A percentile compares a stretch with the other conserved stretches of the same genome.
Evolutionary conservation across 1,140 invertebrate species (phyloP).

Genomic region (Lasaia peninsularis): DNA sequence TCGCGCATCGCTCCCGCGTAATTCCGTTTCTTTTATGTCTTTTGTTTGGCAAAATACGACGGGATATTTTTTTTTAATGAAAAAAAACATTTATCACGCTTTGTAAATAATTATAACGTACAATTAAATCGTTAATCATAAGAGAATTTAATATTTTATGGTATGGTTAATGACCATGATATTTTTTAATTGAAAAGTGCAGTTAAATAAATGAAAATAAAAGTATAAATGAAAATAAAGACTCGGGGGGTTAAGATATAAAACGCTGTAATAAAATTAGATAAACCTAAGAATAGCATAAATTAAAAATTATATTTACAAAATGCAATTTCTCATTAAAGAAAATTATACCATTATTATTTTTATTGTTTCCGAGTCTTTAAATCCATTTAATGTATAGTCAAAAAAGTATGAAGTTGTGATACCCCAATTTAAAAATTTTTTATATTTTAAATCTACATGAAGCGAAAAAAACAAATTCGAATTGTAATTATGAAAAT

Average conservation of each 20-base stretch:
- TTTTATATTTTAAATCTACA: not conserved
- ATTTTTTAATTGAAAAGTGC: not conserved
- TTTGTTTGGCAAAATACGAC: no score
- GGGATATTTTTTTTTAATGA: no score
- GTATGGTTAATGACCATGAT: no score
- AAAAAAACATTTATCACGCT: no score
- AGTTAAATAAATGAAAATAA: not conserved
- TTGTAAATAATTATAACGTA: no score
- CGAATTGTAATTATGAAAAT: not conserved
- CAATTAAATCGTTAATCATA: no score
- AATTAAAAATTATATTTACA: not conserved
- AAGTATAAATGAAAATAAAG: not conserved
- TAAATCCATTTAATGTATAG: not conserved
- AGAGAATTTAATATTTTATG: no score
- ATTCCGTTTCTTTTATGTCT: no score
- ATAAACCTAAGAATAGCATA: not conserved
- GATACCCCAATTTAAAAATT: not conserved
- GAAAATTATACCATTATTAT: no score
- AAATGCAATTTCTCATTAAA: no score
- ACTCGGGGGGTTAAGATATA: not conserved
- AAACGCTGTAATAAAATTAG: not conserved
- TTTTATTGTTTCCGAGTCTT: not conserved
- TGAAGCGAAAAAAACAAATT: not conserved
- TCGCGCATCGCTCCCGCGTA: no score
- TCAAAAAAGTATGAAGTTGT: not conserved